Percentiles rank a stretch among this genome's conserved stretches.
Conservation (phyloP, 1,140 invertebrate genomes). For the Tribolium madens region DNA sequence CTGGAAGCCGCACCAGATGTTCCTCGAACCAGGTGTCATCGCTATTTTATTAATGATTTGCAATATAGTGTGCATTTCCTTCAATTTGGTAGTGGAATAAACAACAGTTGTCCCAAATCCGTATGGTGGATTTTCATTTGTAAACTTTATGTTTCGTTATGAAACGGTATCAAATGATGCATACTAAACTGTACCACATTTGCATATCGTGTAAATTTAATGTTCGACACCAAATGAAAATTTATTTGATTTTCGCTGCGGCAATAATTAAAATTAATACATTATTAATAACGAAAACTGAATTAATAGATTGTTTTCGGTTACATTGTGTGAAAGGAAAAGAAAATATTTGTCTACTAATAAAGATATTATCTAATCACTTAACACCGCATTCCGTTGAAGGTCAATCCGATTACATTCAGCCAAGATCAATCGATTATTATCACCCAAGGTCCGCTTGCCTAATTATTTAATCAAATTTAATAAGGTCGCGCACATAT, state of each 20-base stretch:
- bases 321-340: neutral
- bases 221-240: conserved; percentile 14
- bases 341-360: conserved; percentile 1
- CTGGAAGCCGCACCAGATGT: neutral
- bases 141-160: conserved; percentile 3
- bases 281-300: neutral
- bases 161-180: conserved; percentile 11
- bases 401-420: conserved; percentile 16
- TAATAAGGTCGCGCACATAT: conserved; percentile 31
- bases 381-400: conserved; percentile 15
- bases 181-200: conserved; percentile 6
- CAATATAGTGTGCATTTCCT: neutral
- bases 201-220: conserved; percentile 32
- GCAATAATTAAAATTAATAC: conserved; percentile 18
- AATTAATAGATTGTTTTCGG: neutral
- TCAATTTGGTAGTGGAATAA: neutral
- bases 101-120: neutral
- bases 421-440: conserved; percentile 33
- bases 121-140: conserved; percentile 3
- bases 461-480: conserved; percentile 25
- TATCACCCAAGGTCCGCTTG: conserved; percentile 16
- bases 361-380: conserved; percentile 26
- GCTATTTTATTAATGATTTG: neutral
- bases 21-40: conserved; percentile 7
- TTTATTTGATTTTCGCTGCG: conserved; percentile 27